Percentiles rank a stretch among this genome's conserved stretches.
Evolutionary conservation across 2,888 invertebrate species (phyloP).

Genomic region (Amphipoea lucens): DNA sequence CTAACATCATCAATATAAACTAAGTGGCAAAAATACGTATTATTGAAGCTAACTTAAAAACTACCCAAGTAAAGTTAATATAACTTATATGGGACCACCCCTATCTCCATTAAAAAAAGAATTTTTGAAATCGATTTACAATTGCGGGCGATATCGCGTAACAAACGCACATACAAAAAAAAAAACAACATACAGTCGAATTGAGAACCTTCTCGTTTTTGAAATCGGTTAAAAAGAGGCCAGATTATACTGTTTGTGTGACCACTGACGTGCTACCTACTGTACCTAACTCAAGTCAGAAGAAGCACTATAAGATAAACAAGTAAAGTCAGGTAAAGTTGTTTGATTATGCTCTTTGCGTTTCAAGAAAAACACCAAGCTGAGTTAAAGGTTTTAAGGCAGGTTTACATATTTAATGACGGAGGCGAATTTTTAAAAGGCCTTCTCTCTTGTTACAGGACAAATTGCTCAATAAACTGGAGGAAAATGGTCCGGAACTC

Average conservation of each 20-base stretch:
- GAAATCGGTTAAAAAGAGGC: neutral
- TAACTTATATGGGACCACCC: no score
- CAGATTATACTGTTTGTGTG: neutral
- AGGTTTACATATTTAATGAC: constrained; percentile 56
- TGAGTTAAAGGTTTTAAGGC: constrained; percentile 42
- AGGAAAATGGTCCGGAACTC: constrained; percentile 97
- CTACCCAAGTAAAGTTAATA: no score
- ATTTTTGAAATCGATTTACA: no score
- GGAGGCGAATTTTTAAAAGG: constrained; percentile 52
- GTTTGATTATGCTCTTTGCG: constrained; percentile 29
- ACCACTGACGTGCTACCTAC: neutral
- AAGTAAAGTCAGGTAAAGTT: constrained; percentile 22
- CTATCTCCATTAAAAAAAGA: no score
- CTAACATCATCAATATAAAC: no score
- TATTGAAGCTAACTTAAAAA: no score
- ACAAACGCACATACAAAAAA: no score
- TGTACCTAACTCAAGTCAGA: neutral
- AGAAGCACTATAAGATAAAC: constrained; percentile 28
- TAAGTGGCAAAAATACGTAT: no score
- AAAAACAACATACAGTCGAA: no score
- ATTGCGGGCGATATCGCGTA: no score
- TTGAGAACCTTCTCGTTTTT: no score
- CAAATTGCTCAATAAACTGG: constrained; percentile 96
- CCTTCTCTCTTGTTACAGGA: constrained; percentile 92
- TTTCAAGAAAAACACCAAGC: constrained; percentile 31